Conservation (phyloP, 2,113 vertebrate genomes). For the Erythrolamprus reginae region DNA sequence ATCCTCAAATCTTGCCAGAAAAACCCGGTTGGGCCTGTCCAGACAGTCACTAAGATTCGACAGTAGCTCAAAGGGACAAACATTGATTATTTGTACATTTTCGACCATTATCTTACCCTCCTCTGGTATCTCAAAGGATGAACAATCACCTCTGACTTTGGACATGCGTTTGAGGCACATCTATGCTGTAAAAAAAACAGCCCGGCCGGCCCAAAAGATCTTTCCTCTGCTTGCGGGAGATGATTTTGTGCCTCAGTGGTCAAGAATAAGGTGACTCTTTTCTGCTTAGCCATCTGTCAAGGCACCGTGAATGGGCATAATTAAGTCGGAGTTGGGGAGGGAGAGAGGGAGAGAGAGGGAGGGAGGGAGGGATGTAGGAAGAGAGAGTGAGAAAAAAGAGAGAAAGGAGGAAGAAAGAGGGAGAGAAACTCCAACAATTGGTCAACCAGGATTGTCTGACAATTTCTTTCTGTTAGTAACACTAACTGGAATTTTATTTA, state of each 20-base stretch:
- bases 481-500: background rate
- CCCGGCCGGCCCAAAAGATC: background rate
- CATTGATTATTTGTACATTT: background rate
- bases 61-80: background rate
- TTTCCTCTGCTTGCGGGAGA: background rate
- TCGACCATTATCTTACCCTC: background rate
- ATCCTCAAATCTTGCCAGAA: background rate
- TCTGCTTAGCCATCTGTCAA: background rate
- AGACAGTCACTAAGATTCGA: background rate
- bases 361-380: accelerated
- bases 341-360: background rate
- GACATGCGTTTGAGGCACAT: background rate
- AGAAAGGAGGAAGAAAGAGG: too few relatives aligned
- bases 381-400: too few relatives aligned
- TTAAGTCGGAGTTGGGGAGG: background rate
- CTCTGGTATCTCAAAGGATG: background rate
- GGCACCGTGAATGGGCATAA: background rate
- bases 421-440: background rate
- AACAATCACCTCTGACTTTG: background rate
- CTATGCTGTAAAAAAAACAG: background rate
- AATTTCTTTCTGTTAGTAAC: background rate
- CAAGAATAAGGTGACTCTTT: background rate
- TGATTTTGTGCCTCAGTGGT: background rate
- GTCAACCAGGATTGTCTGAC: background rate
- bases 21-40: background rate